Base-by-base conservation (phyloP, 1,140 invertebrate genomes). In the Teleopsis dalmanni region DNA sequence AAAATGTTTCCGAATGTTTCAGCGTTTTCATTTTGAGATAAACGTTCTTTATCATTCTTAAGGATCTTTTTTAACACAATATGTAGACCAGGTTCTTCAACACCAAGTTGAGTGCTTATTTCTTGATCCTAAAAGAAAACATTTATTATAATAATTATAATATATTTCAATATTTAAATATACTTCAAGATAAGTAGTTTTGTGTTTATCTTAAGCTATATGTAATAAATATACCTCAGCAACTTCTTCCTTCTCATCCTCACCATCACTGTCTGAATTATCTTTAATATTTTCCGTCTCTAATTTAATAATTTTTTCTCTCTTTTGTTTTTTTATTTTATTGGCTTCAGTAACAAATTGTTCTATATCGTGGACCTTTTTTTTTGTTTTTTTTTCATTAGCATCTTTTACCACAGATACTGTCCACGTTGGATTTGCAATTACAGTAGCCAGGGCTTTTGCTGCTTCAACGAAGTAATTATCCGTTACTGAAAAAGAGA, bases 61-160 rank as follows among this genome's bases (percentile, higher is more conserved):
- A 89, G 79, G 13, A 93, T 70, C 70, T 89, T 88, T 56, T 92
- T 92, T 3, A 92, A 62, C 27, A 82, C 79, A 75, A 85, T 79
- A 67, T 91, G 87, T 48, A 89, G 74, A 11, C 85, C 88, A 0
- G 84, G 69, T 68, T 91, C 80, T 72, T 93, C 89, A n/a, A 92
- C 75, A 8, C 80, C 80, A 8, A 35, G 26, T 2, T 59, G 53
- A 19, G 34, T 41, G 18, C 36, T 26, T 10, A 27, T 22, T 43
- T 36, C 40, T 16, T n/a, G 23, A 19, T 40, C 10, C 18, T 45
- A 19, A 45, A 33, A 33, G 16, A 44, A 4, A 11, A 14, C 3
- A 11, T 37, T 16, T 37, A 18, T 9, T 6, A n/a, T 6, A 18
- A 18, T 37, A 18, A 29, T 16, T 44, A 16, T 13, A 5, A 16